Conservation (phyloP, 35 echinoderm and acorn worm genomes). For the Stichopus chloronotus region DNA sequence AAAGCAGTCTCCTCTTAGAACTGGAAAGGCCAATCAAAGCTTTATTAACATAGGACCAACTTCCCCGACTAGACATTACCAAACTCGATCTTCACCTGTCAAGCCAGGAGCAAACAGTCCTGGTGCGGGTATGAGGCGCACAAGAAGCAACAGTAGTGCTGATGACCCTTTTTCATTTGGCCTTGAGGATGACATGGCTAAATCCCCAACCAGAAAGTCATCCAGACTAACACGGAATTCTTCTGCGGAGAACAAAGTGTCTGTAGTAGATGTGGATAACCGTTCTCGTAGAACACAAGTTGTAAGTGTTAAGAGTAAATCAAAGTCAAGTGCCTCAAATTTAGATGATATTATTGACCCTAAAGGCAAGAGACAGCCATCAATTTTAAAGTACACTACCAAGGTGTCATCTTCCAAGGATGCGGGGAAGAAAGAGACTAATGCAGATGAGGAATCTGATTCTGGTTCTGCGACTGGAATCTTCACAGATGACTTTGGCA, state of each 20-base stretch:
- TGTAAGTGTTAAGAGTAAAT: background rate
- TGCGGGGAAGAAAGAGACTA: background rate
- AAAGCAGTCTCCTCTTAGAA: slow-evolving; percentile 17
- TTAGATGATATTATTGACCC: background rate
- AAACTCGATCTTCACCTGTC: slow-evolving; percentile 41
- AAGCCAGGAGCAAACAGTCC: slow-evolving; percentile 26
- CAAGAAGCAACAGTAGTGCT: slow-evolving; percentile 50
- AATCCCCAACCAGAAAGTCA: slow-evolving; percentile 46
- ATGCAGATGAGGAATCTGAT: background rate
- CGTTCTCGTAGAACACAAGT: background rate
- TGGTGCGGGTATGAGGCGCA: slow-evolving; percentile 22
- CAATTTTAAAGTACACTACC: slow-evolving; percentile 37
- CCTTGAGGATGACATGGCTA: slow-evolving; percentile 20
- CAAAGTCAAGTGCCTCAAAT: slow-evolving; percentile 56
- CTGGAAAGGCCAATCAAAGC: background rate
- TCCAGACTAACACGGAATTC: slow-evolving; percentile 20
- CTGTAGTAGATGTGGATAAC: background rate
- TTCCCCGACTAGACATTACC: slow-evolving; percentile 39
- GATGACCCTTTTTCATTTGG: slow-evolving; percentile 58
- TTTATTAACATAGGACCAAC: background rate
- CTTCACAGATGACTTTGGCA: slow-evolving; percentile 51
- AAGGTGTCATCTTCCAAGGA: slow-evolving; percentile 28
- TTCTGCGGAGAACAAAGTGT: background rate
- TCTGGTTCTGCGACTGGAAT: slow-evolving; percentile 24
- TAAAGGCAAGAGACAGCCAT: slow-evolving; percentile 28